Conservation (phyloP, 2,888 invertebrate genomes). For the Drosophila yooni region DNA sequence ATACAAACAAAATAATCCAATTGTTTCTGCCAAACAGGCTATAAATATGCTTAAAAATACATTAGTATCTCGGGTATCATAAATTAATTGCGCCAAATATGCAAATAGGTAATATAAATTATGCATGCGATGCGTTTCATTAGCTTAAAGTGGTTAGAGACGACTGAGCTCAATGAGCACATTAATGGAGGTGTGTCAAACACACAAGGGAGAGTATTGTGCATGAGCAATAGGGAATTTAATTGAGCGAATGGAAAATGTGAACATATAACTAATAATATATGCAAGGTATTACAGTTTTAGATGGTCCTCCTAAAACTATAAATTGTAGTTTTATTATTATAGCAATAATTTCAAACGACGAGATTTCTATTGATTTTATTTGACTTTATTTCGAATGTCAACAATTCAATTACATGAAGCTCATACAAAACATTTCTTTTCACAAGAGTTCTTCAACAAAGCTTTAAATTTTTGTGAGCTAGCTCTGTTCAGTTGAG, state of each 20-base stretch:
- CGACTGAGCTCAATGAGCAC: not conserved
- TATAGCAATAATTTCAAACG: not conserved
- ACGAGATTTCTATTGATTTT: not conserved
- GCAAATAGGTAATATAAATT: constrained; percentile 44
- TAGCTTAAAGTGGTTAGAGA: constrained; percentile 29
- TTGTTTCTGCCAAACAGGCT: not conserved
- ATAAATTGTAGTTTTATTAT: not conserved
- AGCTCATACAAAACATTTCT: not conserved
- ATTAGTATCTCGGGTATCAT: constrained; percentile 19
- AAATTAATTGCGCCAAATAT: constrained; percentile 60
- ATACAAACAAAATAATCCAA: not conserved
- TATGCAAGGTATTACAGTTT: not conserved
- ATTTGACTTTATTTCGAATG: not conserved
- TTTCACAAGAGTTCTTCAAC: not conserved
- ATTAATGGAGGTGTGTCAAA: not conserved
- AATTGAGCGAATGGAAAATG: constrained; percentile 4
- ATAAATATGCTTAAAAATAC: not conserved
- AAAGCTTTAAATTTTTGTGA: not conserved
- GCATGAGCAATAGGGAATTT: not conserved
- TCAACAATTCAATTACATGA: not conserved
- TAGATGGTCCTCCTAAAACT: not conserved
- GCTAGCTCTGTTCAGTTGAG: not conserved
- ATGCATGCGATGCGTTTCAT: constrained; percentile 52
- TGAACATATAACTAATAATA: not conserved
- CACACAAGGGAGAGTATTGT: not conserved